Conservation (phyloP, 1,140 invertebrate species). For the Pemphigus obesinymphae region DNA sequence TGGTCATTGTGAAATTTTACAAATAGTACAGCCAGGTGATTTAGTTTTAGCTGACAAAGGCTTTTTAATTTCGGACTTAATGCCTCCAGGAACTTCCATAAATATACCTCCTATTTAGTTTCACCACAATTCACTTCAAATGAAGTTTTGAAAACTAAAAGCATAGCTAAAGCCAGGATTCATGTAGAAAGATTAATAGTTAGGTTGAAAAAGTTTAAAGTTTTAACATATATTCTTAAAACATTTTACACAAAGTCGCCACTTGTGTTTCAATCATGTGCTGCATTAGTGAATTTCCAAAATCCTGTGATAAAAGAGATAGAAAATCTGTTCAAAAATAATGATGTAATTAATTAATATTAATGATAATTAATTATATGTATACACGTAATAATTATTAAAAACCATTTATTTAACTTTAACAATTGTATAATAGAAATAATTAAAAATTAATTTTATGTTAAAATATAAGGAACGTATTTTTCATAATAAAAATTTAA, state of each 20-base stretch:
- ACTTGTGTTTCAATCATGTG: background rate
- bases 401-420: no score
- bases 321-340: no score
- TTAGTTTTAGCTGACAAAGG: constrained; percentile 28
- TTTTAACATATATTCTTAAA: background rate
- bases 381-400: no score
- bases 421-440: no score
- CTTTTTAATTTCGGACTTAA: constrained; percentile 18
- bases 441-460: no score
- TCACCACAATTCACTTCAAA: background rate
- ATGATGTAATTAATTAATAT: no score
- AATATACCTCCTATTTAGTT: constrained; percentile 20
- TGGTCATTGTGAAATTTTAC: constrained; percentile 33
- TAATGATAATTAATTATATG: no score
- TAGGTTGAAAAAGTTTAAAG: background rate
- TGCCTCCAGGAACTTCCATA: background rate
- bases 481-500: background rate
- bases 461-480: background rate
- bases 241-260: background rate
- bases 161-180: constrained; percentile 17
- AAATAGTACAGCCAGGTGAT: background rate
- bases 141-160: background rate
- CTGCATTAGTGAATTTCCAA: background rate
- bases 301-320: background rate
- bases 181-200: constrained; percentile 10